Base-by-base conservation (phyloP, 2,113 vertebrate species). In the Propithecus coquereli region DNA sequence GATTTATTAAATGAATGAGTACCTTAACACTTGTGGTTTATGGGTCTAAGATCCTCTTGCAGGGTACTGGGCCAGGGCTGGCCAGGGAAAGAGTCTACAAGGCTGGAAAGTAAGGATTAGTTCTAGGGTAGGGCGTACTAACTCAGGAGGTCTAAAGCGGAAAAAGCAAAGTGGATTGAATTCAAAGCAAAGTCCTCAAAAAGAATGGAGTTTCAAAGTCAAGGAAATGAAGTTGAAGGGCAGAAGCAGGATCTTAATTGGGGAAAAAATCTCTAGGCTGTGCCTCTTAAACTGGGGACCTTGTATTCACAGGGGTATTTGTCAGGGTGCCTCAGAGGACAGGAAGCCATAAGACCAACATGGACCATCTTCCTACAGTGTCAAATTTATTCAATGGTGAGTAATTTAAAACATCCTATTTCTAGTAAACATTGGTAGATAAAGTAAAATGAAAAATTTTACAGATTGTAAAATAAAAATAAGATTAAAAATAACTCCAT, bases 291-390 rank as follows among this genome's bases (percentile, higher is more conserved):
- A 87, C 63, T 54, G 18, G 5, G 77, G 17, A 86, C 17, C 23
- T 89, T 95, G 66, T 97, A 30, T 93, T 95, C 68, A 80, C 84
- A 94, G 95, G 74, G 1, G 23, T 96, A 59, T 94, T 77, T 76
- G 5, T 95, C 57, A 80, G 80, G 63, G n/a, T 80, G 40, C 74
- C 74, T 76, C 6, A 32, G 63, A 95, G 40, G 27, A 83, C 47
- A 84, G 18, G 65, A 90, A 87, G 45, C 20, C 27, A 22, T 17
- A 84, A 79, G n/a, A 89, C 11, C 76, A 70, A 43, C 20, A 80
- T 84, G 90, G 80, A 91, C 14, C 25, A 30, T 54, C 63, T 70
- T 86, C n/a, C 63, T 87, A 12, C 40, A 25, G 8, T 45, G 71
- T 84, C 68, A 83, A 50, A 70, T 65, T 57, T 95, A 74, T 82